phyloP scores from a whole-genome alignment of 2,113 vertebrate genomes.

The Orientallactaga bullata region DNA sequence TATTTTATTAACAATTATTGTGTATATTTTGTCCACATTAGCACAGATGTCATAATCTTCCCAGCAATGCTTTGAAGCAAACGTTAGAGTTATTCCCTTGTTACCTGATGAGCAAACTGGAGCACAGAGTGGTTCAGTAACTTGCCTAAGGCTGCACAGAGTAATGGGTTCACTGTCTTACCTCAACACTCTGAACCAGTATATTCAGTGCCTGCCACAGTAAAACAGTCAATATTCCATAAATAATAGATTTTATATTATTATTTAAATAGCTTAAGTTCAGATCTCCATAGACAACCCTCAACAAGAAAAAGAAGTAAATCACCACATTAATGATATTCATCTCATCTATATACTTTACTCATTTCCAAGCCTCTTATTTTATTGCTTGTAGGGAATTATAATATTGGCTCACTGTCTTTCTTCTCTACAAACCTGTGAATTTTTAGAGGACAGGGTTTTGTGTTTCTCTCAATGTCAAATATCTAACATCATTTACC shows the following conservation, averaged over 20 bases:
- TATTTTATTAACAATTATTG: neutral
- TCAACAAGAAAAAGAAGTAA: neutral
- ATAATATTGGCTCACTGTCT: slow-evolving; percentile 28
- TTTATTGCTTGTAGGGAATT: neutral
- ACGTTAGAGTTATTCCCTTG: neutral
- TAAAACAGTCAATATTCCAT: neutral
- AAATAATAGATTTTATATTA: neutral
- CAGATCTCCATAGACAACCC: neutral
- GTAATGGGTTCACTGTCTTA: neutral
- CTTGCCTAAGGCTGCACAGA: neutral
- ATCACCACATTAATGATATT: slow-evolving; percentile 30
- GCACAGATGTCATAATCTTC: neutral
- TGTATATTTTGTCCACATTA: neutral
- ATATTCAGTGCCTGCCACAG: neutral
- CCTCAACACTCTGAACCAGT: neutral
- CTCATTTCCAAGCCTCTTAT: slow-evolving; percentile 28
- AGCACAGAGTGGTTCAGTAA: neutral
- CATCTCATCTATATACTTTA: slow-evolving; percentile 30
- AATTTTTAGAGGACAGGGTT: neutral
- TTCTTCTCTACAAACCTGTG: neutral
- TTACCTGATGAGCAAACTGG: neutral
- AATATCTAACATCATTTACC: neutral
- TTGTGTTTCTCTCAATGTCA: neutral
- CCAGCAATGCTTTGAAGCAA: neutral
- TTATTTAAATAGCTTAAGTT: slow-evolving; percentile 14